phyloP scores from a whole-genome alignment of 1,140 invertebrate genomes.

The Zaprionus vittiger region DNA sequence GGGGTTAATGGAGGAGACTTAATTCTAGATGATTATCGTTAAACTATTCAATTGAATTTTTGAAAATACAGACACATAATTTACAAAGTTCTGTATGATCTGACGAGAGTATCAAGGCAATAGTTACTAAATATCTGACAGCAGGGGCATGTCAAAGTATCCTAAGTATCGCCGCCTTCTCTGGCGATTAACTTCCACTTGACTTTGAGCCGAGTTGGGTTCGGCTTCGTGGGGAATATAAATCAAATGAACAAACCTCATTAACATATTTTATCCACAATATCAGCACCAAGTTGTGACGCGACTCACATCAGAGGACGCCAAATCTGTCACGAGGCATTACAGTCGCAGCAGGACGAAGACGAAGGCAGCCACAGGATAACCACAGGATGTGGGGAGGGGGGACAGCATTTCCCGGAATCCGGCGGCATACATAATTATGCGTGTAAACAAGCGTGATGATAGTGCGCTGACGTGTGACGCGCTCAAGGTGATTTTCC shows the following conservation, averaged over 20 bases:
- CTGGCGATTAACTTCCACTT: conserved; percentile 36
- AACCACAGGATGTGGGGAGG: not conserved
- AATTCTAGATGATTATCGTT: not conserved
- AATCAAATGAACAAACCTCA: conserved; percentile 82
- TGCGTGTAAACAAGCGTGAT: conserved; percentile 82
- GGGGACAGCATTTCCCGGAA: conserved; percentile 49
- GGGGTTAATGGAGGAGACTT: not conserved
- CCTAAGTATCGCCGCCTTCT: not conserved
- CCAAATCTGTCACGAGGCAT: conserved; percentile 82
- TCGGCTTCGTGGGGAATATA: conserved; percentile 64
- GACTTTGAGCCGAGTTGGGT: conserved; percentile 20
- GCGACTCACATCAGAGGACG: conserved; percentile 62
- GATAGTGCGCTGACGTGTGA: conserved; percentile 79
- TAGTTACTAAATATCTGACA: not conserved
- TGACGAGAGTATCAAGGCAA: not conserved
- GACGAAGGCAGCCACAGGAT: conserved; percentile 53
- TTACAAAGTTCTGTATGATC: not conserved
- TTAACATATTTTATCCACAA: conserved; percentile 78
- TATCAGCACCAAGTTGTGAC: conserved; percentile 76
- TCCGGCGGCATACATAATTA: conserved; percentile 69
- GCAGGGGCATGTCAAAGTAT: not conserved
- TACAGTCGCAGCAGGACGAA: conserved; percentile 50
- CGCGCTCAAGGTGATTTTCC: conserved; percentile 33
- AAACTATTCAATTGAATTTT: conserved; percentile 9
- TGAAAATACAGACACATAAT: conserved; percentile 6